Percentiles rank a stretch among this genome's conserved stretches.
phyloP scores from a whole-genome alignment of 2,888 invertebrate genomes.

The Drosophila mulleri region DNA sequence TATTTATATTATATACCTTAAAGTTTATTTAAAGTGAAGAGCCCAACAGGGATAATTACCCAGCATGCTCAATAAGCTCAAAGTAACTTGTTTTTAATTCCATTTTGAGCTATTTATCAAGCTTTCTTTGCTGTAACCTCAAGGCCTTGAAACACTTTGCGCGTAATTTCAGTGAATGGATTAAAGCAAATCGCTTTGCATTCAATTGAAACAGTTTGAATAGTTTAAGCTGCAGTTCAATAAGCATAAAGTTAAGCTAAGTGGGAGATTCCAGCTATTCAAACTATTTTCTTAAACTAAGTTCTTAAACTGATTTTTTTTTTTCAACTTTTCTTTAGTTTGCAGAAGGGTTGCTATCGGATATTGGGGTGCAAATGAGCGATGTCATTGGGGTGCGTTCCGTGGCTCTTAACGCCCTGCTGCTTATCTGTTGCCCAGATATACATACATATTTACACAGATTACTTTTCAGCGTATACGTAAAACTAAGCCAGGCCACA shows the following conservation, averaged over 20 bases:
- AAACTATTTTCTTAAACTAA: slow-evolving; percentile 19
- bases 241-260: slow-evolving; percentile 36
- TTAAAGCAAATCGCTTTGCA: slow-evolving; percentile 7
- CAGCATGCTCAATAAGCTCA: no score
- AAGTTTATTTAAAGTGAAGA: no score
- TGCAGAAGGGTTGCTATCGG: slow-evolving; percentile 30
- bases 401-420: slow-evolving; percentile 15
- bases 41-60: neutral
- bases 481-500: slow-evolving; percentile 11
- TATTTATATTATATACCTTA: neutral
- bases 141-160: slow-evolving; percentile 1
- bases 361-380: slow-evolving; percentile 26
- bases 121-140: slow-evolving; percentile 22
- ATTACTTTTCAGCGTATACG: slow-evolving; percentile 2
- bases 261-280: slow-evolving; percentile 7
- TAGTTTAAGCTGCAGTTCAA: slow-evolving; percentile 45
- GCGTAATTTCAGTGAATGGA: neutral
- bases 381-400: slow-evolving; percentile 33
- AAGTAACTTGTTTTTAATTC: slow-evolving; percentile 10
- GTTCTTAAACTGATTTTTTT: slow-evolving; percentile 12
- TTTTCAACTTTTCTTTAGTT: neutral
- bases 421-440: slow-evolving; percentile 15
- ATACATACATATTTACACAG: slow-evolving; percentile 3
- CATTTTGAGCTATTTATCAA: slow-evolving; percentile 27
- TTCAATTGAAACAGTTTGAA: slow-evolving; percentile 29